Conservation (phyloP, 2,797 vertebrate species). For the Delichon dasypus region DNA sequence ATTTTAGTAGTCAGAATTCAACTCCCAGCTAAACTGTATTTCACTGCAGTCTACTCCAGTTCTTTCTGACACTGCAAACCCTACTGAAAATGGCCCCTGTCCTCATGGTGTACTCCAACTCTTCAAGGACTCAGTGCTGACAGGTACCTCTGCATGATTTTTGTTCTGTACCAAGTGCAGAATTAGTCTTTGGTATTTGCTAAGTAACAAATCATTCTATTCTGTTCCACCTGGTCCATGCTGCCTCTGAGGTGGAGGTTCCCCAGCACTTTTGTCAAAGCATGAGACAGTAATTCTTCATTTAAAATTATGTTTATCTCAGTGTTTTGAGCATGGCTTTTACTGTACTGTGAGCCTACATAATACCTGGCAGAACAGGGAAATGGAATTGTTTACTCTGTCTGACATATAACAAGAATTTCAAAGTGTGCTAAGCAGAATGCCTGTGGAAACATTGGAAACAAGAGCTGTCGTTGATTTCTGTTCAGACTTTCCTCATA, state of each 20-base stretch:
- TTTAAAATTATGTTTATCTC: not conserved
- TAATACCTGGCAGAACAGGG: not conserved
- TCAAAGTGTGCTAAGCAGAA: not conserved
- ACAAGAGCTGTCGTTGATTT: not conserved
- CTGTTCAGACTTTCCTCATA: not conserved
- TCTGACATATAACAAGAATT: not conserved
- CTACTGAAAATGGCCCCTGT: not conserved
- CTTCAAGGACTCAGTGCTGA: not conserved
- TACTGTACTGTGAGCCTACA: not conserved
- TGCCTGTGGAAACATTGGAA: not conserved
- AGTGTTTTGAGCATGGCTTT: not conserved
- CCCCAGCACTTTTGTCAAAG: not conserved
- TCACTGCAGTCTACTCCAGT: not conserved
- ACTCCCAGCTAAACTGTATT: not conserved
- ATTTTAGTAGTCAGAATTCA: not conserved
- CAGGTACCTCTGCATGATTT: not conserved
- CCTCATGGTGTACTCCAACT: not conserved
- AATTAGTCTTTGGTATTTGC: not conserved
- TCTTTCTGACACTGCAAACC: not conserved
- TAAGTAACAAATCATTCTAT: not conserved
- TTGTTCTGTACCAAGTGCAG: not conserved
- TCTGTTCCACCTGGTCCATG: not conserved
- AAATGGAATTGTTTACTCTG: not conserved
- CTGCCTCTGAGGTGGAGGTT: not conserved
- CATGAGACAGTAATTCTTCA: not conserved